These are phyloP conservation scores for Drosophila prostipennis DNA, from an alignment of 2,888 invertebrate genomes.

Conservation along the genomic window DNA sequence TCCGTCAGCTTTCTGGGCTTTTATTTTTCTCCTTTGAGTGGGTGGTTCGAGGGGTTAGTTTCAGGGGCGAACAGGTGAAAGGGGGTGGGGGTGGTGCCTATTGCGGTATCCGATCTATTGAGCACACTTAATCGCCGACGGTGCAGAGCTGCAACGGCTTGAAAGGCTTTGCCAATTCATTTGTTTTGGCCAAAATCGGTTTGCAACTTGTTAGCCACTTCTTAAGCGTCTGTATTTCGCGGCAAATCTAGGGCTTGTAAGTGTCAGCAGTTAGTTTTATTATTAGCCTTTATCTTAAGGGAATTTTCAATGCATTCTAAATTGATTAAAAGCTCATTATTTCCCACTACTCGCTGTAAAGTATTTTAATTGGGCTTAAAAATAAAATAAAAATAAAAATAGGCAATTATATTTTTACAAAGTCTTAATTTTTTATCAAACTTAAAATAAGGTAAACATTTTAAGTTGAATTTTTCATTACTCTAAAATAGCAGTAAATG, in stretches of 20 bases:
- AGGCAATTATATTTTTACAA: too few species aligned
- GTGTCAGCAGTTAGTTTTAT: constrained; percentile 8
- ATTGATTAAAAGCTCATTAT: not conserved
- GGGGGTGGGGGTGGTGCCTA: not conserved
- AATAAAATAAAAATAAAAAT: too few species aligned
- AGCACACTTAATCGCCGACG: constrained; percentile 19
- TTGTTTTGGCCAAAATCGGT: constrained; percentile 39
- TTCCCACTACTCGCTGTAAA: not conserved
- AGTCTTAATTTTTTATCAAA: too few species aligned
- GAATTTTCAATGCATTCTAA: not conserved
- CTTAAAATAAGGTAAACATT: too few species aligned
- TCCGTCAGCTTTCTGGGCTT: constrained; percentile 7
- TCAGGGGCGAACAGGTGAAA: not conserved
- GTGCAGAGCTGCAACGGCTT: constrained; percentile 36
- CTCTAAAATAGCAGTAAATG: not conserved
- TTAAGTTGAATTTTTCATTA: too few species aligned
- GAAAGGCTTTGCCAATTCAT: constrained; percentile 42
- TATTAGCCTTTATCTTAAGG: not conserved
- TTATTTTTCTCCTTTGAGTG: constrained; percentile 2
- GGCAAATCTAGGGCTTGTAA: not conserved
- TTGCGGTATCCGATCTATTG: constrained; percentile 26
- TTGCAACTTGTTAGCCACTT: constrained; percentile 27
- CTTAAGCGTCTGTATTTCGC: constrained; percentile 7
- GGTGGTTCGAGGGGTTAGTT: not conserved
- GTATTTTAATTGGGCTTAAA: too few species aligned